Evolutionary conservation across 2,113 vertebrate genomes (phyloP), one percentile per base, ranked within the genome.

Genomic region (Anthoscopus minutus): DNA sequence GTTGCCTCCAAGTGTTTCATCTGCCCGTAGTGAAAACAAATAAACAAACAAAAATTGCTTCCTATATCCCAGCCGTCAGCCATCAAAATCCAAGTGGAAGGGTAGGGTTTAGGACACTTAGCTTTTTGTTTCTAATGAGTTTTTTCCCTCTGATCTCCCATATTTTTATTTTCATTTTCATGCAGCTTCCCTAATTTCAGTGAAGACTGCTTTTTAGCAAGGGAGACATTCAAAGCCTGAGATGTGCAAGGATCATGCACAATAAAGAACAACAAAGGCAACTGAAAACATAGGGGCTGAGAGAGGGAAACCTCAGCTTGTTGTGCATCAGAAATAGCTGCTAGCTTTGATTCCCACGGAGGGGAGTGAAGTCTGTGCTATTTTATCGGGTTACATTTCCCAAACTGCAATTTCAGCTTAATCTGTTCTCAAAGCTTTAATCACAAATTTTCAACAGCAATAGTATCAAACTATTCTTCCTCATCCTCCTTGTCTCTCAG

Each of bases 401-500:
- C 87, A 94, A 95, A 94, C 79, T 74, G 42, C 37, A 80, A 31
- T 62, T 93, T 92, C 66, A 92, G 62, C 56, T 81, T 95, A 90
- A 96, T 96, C 93, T 97, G 50, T 96, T 94, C 92, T 96, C 76
- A 95, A 61, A 86, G 87, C 60, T 96, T 89, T 96, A 94, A 96
- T 96, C 67, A 94, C 44, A 89, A 92, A 91, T 81, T 93, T 47
- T 37, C 88, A 96, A 82, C 80, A 94, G 40, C 78, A 96, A 92
- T 35, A 88, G 35, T 95, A 95, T 81, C 96, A 64, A 79, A 76
- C 54, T 64, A 51, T 44, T 91, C 74, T 96, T 90, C 57, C 82
- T 79, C 72, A 76, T 79, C 44, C 37, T 93, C 57, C 81, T 67
- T 61, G 87, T 78, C 28, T 86, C 53, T 91, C 73, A 85, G 80